Evolutionary conservation across 2,797 vertebrate species (phyloP).

Genomic region (Picus viridis): DNA sequence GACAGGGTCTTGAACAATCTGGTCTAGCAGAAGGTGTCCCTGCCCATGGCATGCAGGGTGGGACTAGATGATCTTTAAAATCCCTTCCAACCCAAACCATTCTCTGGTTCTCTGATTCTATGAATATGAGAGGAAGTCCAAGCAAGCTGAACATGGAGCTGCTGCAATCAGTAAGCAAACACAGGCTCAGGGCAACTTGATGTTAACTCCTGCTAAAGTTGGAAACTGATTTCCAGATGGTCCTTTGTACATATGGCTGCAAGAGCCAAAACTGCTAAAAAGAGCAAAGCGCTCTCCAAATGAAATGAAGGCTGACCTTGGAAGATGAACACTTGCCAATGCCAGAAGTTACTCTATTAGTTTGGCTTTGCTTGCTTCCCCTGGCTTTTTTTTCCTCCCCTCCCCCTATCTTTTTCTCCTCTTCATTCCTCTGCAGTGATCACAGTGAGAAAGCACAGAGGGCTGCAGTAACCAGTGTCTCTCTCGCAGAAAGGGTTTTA

Average conservation of each 20-base stretch:
- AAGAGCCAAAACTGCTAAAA: conserved; percentile 37
- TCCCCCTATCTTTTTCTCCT: not conserved
- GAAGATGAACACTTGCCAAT: conserved; percentile 33
- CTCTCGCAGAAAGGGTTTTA: not conserved
- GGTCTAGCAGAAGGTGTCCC: too few species aligned
- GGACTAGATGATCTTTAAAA: too few species aligned
- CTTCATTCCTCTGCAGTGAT: not conserved
- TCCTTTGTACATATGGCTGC: conserved; percentile 23
- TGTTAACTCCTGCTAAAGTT: not conserved
- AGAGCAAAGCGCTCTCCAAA: conserved; percentile 45
- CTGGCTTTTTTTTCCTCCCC: not conserved
- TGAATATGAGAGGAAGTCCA: not conserved
- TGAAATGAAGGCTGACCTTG: conserved; percentile 49
- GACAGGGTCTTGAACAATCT: too few species aligned
- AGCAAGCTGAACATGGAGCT: not conserved
- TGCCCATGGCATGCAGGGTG: too few species aligned
- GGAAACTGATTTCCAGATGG: conserved; percentile 62
- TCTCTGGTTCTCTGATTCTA: too few species aligned
- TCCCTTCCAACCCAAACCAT: too few species aligned
- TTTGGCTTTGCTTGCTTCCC: not conserved
- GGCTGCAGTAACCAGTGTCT: not conserved
- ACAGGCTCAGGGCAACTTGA: not conserved
- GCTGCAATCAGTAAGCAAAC: conserved; percentile 37
- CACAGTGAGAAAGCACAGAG: not conserved
- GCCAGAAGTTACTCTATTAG: not conserved